These are phyloP conservation scores for Chaetodon auriga DNA, from an alignment of 2,113 vertebrate genomes.

Conservation along the genomic window DNA sequence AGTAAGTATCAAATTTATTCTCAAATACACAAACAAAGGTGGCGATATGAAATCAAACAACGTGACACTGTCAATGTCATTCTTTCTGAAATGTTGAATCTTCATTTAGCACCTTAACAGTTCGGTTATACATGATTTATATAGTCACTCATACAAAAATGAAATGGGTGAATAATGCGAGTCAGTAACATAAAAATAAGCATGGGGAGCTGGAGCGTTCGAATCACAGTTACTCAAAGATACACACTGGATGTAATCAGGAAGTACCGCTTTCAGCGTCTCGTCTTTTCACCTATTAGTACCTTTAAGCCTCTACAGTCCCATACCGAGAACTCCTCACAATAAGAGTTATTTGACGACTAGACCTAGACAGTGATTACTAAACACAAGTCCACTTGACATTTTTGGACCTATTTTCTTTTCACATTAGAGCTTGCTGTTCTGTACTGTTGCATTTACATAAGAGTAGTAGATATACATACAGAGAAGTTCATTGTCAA, in stretches of 20 bases:
- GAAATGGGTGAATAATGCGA: slow-evolving; percentile 77
- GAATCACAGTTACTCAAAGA: slow-evolving; percentile 75
- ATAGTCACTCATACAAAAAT: slow-evolving; percentile 85
- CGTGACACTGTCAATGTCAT: slow-evolving; percentile 67
- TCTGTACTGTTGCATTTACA: slow-evolving; percentile 66
- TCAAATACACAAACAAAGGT: slow-evolving; percentile 83
- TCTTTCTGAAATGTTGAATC: slow-evolving; percentile 74
- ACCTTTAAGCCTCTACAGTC: slow-evolving; percentile 67
- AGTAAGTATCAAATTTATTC: slow-evolving; percentile 85
- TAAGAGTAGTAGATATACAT: slow-evolving; percentile 58
- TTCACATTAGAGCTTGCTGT: slow-evolving; percentile 78
- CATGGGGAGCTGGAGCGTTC: slow-evolving; percentile 56
- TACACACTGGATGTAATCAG: slow-evolving; percentile 64
- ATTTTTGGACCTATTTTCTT: slow-evolving; percentile 72
- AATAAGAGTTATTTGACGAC: slow-evolving; percentile 43
- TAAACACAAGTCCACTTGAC: slow-evolving; percentile 63
- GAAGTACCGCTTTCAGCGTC: slow-evolving; percentile 76
- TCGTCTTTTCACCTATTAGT: slow-evolving; percentile 55
- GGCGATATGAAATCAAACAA: slow-evolving; percentile 77
- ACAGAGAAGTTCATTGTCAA: slow-evolving; percentile 71
- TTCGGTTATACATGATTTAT: slow-evolving; percentile 83
- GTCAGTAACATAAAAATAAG: slow-evolving; percentile 81
- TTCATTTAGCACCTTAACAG: slow-evolving; percentile 86
- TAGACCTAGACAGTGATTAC: slow-evolving; percentile 63
- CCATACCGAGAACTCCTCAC: slow-evolving; percentile 50